Base-by-base conservation (phyloP, 2,797 vertebrate species). In the Miichthys miiuy region DNA sequence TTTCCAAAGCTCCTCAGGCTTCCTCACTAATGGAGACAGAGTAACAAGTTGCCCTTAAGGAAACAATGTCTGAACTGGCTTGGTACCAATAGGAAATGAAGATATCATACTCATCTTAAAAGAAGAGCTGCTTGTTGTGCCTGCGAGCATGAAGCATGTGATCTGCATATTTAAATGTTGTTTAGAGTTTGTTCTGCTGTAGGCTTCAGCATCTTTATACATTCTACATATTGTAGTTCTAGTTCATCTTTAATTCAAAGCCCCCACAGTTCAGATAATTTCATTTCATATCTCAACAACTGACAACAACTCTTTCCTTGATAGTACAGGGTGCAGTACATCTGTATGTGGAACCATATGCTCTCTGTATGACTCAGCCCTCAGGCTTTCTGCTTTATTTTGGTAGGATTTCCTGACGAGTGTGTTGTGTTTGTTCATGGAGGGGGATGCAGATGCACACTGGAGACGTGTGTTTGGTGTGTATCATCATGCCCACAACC, bases 41-140 rank as follows among this genome's bases (percentile, higher is more conserved):
- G 23, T 46, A 68, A 75, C 18, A 65, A 69, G 38, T 52, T 48
- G 1, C 54, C 63, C 48, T 56, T 9, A 0, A 82, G 79, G 65
- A 76, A 46, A 46, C 1, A 3, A 55, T 25, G 68, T 74, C 63
- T 76, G 55, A 11, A 20, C 79, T 57, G 70, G 48, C 44, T 52
- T 23, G 10, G 55, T 75, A 17, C 23, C 64, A 27, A 75, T 5
- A 51, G 57, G 41, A 72, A 79, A 61, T 63, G 0, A 82, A 56
- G 42, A 65, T 27, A 25, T 64, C 30, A 14, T 16, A 18, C 7
- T 64, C 34, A 44, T 51, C 25, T 48, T 14, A 61, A 51, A 66
- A 51, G 30, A 17, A n/a, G 50, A 71, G 18, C 23, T 68, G 51
- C 16, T 65, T n/a, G 7, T 30, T 12, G 7, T 55, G 42, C 34